Evolutionary conservation across 2,888 invertebrate genomes (phyloP).

Genomic region (Hypolimnas misippus): DNA sequence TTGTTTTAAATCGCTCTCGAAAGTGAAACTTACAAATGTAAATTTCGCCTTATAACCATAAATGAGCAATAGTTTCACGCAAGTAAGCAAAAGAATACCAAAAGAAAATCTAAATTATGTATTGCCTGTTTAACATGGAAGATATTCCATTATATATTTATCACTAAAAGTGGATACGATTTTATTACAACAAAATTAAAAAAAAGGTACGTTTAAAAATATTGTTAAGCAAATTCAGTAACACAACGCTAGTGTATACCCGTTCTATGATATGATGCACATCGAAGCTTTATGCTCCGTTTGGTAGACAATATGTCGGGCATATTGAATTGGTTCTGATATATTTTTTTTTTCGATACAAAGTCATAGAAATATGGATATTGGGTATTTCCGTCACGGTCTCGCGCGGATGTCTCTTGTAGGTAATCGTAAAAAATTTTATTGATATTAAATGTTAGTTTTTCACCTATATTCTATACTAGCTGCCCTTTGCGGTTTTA

Average conservation of each 20-base stretch:
- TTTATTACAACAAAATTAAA: no score
- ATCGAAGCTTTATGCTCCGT: constrained; percentile 28
- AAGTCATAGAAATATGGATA: constrained; percentile 21
- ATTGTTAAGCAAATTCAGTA: neutral
- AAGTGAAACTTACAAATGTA: no score
- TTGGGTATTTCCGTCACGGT: constrained; percentile 14
- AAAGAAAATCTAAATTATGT: no score
- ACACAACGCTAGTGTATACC: neutral
- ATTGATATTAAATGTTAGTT: constrained; percentile 8
- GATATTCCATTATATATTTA: no score
- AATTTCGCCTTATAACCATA: no score
- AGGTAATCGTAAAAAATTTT: constrained; percentile 19
- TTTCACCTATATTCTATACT: neutral
- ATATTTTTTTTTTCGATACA: constrained; percentile 38
- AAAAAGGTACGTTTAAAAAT: neutral
- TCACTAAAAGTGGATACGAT: no score
- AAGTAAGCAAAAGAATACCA: no score
- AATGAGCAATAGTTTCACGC: no score
- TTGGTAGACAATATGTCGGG: constrained; percentile 37
- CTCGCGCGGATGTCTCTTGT: constrained; percentile 12
- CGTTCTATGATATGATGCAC: constrained; percentile 16
- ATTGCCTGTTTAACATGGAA: no score
- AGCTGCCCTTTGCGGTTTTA: no score
- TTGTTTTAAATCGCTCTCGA: no score
- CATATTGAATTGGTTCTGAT: constrained; percentile 36